Percentiles rank a stretch among this genome's conserved stretches.
Conservation (phyloP, 2,888 invertebrate genomes). For the Eupithecia exiguata region DNA sequence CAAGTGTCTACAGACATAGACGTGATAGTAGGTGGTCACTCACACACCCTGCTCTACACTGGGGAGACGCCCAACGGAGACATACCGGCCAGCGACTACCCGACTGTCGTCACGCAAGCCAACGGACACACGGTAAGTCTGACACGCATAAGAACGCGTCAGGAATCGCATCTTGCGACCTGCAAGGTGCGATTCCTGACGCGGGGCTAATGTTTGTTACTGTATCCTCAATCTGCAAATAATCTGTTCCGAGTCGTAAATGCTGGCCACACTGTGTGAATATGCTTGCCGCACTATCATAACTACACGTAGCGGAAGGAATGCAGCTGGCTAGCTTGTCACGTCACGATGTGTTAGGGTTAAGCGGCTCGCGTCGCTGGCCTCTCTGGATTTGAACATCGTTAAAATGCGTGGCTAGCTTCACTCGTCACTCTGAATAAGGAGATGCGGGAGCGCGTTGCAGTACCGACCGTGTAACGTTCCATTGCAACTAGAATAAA, state of each 20-base stretch:
- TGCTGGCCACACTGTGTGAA: neutral
- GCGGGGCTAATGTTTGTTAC: too few relatives aligned
- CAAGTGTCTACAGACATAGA: conserved; percentile 87
- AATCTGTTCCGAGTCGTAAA: neutral
- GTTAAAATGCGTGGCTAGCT: neutral
- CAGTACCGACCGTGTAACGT: neutral
- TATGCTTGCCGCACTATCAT: neutral
- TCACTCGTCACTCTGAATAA: neutral
- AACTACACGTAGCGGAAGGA: too few relatives aligned
- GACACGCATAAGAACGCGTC: neutral
- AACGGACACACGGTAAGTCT: conserved; percentile 74
- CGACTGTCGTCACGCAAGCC: conserved; percentile 85
- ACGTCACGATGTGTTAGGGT: too few relatives aligned
- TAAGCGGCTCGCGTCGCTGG: neutral
- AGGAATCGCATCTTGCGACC: too few relatives aligned
- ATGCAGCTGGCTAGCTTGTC: neutral
- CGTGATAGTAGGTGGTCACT: conserved; percentile 93
- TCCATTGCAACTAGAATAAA: neutral
- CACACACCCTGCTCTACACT: conserved; percentile 90
- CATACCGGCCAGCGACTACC: conserved; percentile 86
- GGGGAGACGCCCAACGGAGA: conserved; percentile 83
- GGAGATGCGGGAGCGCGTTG: neutral
- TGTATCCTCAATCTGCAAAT: neutral
- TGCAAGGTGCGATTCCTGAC: too few relatives aligned
- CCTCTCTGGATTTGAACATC: neutral